phyloP scores from a whole-genome alignment of 2,888 invertebrate genomes.

The Cephus pulcher region DNA sequence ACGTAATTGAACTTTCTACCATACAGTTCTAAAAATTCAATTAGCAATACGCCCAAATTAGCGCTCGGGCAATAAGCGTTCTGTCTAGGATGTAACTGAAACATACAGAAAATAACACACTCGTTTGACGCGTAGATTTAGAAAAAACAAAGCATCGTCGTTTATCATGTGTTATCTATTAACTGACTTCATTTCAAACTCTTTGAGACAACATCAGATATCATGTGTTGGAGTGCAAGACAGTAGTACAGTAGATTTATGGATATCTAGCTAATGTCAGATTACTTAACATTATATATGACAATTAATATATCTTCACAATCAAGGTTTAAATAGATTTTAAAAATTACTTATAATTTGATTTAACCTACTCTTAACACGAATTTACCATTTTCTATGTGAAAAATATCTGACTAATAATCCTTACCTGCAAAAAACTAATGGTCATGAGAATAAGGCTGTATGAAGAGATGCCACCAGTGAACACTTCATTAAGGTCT shows the following conservation, averaged over 20 bases:
- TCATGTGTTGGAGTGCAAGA: background rate
- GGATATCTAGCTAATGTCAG: background rate
- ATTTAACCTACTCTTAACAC: background rate
- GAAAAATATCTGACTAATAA: background rate
- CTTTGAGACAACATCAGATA: background rate
- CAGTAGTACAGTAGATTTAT: background rate
- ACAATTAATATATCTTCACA: background rate
- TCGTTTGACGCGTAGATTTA: background rate
- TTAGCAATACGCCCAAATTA: constrained; percentile 93
- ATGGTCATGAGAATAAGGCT: constrained; percentile 98
- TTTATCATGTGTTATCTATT: background rate
- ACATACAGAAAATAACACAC: constrained; percentile 20
- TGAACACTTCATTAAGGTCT: constrained; percentile 99
- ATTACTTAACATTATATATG: background rate
- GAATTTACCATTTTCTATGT: background rate
- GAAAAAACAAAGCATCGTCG: background rate
- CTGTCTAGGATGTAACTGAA: constrained; percentile 87
- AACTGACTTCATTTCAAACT: background rate
- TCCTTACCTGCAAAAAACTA: constrained; percentile 86
- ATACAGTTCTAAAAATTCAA: constrained; percentile 98
- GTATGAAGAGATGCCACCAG: constrained; percentile 99
- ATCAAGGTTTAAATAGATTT: background rate
- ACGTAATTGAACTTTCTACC: constrained; percentile 97
- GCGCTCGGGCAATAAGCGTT: constrained; percentile 73
- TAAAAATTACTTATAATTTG: background rate